Evolutionary conservation across 2,113 vertebrate genomes (phyloP).

Genomic region (Saguinus midas): DNA sequence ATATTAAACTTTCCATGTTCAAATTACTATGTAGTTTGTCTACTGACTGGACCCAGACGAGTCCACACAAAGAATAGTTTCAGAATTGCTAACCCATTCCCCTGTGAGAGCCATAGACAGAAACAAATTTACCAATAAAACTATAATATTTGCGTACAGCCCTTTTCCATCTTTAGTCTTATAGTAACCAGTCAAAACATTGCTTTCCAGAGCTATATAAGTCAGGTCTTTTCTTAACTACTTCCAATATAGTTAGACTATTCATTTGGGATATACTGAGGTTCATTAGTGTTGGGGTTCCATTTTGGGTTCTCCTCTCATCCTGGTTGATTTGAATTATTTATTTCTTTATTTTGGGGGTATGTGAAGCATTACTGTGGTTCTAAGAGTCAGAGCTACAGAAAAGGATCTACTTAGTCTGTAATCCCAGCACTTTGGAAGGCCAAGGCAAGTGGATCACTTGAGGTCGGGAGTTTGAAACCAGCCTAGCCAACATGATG

Average conservation of each 20-base stretch:
- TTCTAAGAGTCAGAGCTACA: not conserved
- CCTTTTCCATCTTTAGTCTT: not conserved
- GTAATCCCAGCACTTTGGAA: too few species aligned
- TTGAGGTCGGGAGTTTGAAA: too few species aligned
- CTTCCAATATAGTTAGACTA: not conserved
- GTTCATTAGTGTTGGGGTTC: not conserved
- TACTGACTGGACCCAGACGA: not conserved
- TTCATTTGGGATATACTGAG: not conserved
- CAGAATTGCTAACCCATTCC: not conserved
- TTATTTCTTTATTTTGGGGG: not conserved
- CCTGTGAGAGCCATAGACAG: not conserved
- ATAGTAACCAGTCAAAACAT: not conserved
- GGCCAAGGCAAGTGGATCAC: too few species aligned
- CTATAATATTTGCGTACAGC: not conserved
- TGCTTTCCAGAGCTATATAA: not conserved
- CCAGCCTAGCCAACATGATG: too few species aligned
- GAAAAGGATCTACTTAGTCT: not conserved
- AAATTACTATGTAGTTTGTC: conserved; percentile 9
- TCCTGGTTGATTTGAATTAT: not conserved
- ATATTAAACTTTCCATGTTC: conserved; percentile 4
- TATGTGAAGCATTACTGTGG: not conserved
- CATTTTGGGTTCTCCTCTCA: not conserved
- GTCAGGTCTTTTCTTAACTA: not conserved
- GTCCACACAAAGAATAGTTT: not conserved
- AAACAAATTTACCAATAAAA: not conserved